Evolutionary conservation across 2,113 vertebrate genomes (phyloP), one percentile per base, ranked within the genome.

Genomic region (Pedetes capensis): DNA sequence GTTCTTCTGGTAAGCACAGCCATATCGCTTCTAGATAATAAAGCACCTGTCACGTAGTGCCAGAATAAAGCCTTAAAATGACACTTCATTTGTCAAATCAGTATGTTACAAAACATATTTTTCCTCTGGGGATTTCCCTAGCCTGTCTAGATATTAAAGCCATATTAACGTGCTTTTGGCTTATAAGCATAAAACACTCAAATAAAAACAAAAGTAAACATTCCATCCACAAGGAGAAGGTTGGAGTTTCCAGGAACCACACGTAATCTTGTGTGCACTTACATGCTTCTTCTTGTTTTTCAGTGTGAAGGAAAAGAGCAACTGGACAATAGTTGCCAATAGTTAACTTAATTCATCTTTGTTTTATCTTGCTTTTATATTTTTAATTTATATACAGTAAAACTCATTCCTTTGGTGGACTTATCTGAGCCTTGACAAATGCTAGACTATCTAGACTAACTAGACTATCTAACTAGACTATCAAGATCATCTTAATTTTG

Each of bases 11-110:
- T 1, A 23, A 53, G 22, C 8, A 34, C 13, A 75, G 83, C 81
- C 72, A 9, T 94, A 96, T 94, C 82, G 96, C 71, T 92, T 93
- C 44, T 53, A 95, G 94, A 92, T 94, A 96, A 92, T 55, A 93
- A 90, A 97, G n/a, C 57, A 78, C 55, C 86, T 95, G 96, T 89
- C 94, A 53, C 0, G 2, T 37, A 29, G 16, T 63, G 47, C 61
- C 64, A 59, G 75, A 92, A 93, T 63, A 85, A 95, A 95, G 57
- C 69, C 79, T 97, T 87, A 78, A 78, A 61, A 74, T 92, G 75
- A 78, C 61, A 92, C 82, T n/a, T 61, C 37, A 87, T 87, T 95
- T 95, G 71, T 95, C 95, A 92, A 37, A 49, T 87, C n/a, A 49
- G 32, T 80, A 72, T 37, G 71, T 75, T 71, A 87, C 71, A 79